phyloP scores from a whole-genome alignment of 1,140 invertebrate genomes.

The Drosophila lini region DNA sequence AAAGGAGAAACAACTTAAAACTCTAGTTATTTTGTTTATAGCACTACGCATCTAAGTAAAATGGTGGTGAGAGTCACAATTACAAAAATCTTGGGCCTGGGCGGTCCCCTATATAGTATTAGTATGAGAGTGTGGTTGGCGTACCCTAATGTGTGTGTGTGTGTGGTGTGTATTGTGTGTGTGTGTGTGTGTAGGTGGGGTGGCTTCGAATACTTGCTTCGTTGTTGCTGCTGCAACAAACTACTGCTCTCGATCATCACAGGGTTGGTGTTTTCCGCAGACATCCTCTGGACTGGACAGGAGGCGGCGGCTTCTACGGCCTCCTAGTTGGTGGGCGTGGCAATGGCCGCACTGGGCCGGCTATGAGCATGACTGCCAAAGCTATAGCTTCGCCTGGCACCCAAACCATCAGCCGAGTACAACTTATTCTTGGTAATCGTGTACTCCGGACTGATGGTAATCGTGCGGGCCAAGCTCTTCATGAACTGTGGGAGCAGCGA shows the following conservation, averaged over 20 bases:
- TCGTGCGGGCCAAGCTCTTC: constrained; percentile 90
- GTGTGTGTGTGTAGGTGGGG: constrained; percentile 72
- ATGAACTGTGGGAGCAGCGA: constrained; percentile 93
- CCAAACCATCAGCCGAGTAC: constrained; percentile 85
- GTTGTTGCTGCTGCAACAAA: constrained; percentile 77
- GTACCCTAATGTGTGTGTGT: constrained; percentile 60
- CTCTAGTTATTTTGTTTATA: constrained; percentile 70
- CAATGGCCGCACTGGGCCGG: constrained; percentile 53
- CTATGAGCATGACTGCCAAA: constrained; percentile 61
- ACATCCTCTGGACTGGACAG: constrained; percentile 9
- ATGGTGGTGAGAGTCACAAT: constrained; percentile 82
- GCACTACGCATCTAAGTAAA: constrained; percentile 82
- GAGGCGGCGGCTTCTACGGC: background rate
- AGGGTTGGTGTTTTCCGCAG: constrained; percentile 41
- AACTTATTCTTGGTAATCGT: constrained; percentile 93
- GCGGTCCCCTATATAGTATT: constrained; percentile 51
- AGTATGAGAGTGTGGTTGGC: constrained; percentile 64
- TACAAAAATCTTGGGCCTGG: constrained; percentile 54
- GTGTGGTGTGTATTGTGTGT: constrained; percentile 44
- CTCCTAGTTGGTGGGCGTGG: constrained; percentile 71
- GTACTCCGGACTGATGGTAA: constrained; percentile 93
- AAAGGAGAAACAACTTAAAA: constrained; percentile 82
- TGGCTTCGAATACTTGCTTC: constrained; percentile 83
- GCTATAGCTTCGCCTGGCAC: constrained; percentile 68
- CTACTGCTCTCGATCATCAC: constrained; percentile 74